Conservation (phyloP, 2,113 vertebrate species). For the Zosterops lateralis region DNA sequence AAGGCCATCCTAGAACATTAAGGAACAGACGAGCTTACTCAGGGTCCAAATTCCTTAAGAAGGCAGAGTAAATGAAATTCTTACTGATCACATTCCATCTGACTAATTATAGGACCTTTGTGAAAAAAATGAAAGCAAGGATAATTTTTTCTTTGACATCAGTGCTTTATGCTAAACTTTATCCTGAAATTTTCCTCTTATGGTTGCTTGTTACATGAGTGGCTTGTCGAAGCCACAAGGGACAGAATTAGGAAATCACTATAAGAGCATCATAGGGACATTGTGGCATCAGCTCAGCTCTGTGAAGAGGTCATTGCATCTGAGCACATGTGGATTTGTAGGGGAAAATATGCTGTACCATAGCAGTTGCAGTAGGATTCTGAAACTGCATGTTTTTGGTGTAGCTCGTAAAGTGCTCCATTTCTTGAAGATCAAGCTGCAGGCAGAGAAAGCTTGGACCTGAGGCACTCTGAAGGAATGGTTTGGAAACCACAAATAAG, state of each 20-base stretch:
- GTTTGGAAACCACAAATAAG: constrained; percentile 4
- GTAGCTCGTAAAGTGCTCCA: neutral
- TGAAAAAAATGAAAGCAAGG: neutral
- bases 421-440: neutral
- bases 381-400: neutral
- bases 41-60: neutral
- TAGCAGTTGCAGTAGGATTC: neutral
- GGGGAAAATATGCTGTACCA: neutral
- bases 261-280: neutral
- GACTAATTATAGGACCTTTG: neutral
- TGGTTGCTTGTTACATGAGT: neutral
- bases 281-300: neutral
- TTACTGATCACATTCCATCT: neutral
- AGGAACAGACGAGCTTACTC: neutral
- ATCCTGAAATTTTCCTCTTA: neutral
- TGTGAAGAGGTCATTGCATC: neutral
- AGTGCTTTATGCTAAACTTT: neutral
- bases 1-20: neutral
- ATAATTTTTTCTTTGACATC: neutral
- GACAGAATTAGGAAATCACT: neutral
- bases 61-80: neutral
- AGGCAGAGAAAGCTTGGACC: neutral
- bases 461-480: neutral
- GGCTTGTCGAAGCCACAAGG: neutral
- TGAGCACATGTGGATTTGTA: neutral